Percentiles rank a stretch among this genome's conserved stretches.
Conservation (phyloP, 2,888 invertebrate genomes). For the Volucella bombylans region DNA sequence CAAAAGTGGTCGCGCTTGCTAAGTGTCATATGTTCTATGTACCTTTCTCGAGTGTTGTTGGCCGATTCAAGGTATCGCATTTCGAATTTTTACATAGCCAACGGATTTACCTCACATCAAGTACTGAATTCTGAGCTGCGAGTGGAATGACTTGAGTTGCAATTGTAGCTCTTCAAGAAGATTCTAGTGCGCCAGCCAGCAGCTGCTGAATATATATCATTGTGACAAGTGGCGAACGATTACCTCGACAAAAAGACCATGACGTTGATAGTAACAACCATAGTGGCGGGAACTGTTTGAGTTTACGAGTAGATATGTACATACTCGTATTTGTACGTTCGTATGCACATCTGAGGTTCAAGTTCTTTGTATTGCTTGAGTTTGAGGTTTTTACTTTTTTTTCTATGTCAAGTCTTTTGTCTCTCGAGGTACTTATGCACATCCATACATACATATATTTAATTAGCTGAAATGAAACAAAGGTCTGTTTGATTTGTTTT, state of each 20-base stretch:
- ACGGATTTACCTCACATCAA: background rate
- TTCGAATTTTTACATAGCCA: constrained; percentile 34
- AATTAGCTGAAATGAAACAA: constrained; percentile 26
- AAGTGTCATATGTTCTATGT: background rate
- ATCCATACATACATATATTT: constrained; percentile 4
- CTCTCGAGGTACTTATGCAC: background rate
- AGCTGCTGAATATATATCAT: constrained; percentile 53
- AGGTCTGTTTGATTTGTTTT: constrained; percentile 4
- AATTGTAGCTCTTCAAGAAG: constrained; percentile 50
- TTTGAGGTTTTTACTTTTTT: background rate
- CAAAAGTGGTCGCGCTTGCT: background rate
- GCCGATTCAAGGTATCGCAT: constrained; percentile 9
- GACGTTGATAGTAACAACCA: no score
- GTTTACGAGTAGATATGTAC: no score
- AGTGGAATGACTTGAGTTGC: constrained; percentile 55
- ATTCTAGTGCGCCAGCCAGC: constrained; percentile 16
- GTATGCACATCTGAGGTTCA: constrained; percentile 18
- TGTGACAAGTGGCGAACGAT: constrained; percentile 68
- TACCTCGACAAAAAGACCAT: constrained; percentile 22
- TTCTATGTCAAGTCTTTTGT: constrained; percentile 39
- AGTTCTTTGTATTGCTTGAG: constrained; percentile 29
- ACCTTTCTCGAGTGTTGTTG: constrained; percentile 25
- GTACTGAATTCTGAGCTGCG: background rate
- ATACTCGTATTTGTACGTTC: no score
- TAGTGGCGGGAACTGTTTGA: no score